phyloP scores from a whole-genome alignment of 2,888 invertebrate genomes.

The Anthrax anthrax region DNA sequence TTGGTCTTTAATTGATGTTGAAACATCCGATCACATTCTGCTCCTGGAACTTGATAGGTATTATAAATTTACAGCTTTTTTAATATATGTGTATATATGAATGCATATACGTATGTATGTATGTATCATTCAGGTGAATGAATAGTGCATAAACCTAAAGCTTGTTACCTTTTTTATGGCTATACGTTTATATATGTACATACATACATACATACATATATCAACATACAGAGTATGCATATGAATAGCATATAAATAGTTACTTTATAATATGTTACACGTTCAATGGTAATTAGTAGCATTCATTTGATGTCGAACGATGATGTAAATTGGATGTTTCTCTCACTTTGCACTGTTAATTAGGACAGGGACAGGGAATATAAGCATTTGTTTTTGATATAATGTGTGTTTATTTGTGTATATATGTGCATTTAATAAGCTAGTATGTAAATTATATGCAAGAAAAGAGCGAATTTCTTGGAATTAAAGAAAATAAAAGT shows the following conservation, averaged over 20 bases:
- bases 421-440: no score
- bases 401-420: no score
- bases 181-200: no score
- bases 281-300: constrained; percentile 14
- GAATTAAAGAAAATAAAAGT: no score
- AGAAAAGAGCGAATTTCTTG: neutral
- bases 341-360: constrained; percentile 10
- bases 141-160: no score
- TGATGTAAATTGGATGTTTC: constrained; percentile 16
- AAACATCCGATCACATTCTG: constrained; percentile 3
- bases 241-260: no score
- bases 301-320: constrained; percentile 13
- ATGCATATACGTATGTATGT: no score
- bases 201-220: neutral
- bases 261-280: constrained; percentile 1
- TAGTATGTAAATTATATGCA: no score
- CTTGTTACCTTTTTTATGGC: no score
- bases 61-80: constrained; percentile 3
- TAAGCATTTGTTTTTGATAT: neutral
- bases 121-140: neutral
- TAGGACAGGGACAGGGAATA: constrained; percentile 5
- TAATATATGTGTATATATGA: no score
- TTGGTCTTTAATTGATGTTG: constrained; percentile 6
- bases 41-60: neutral
- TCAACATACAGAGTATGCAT: no score